These are phyloP conservation scores for Phylloscopus trochilus DNA, from an alignment of 2,113 vertebrate genomes.

Conservation along the genomic window DNA sequence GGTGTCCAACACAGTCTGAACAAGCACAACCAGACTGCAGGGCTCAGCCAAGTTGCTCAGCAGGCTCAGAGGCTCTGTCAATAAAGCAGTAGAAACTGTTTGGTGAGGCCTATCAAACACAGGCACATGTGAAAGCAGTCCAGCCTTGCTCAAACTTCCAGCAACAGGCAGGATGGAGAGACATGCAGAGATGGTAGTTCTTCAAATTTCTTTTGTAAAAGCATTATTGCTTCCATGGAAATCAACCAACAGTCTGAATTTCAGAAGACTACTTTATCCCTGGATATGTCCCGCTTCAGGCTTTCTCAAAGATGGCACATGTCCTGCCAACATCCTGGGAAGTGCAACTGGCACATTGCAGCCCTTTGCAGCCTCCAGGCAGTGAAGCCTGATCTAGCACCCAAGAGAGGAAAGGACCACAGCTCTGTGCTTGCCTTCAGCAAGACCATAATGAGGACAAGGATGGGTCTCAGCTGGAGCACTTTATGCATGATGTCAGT, in stretches of 20 bases:
- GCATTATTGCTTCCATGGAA: not conserved
- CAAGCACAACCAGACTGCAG: not conserved
- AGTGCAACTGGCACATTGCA: accelerated
- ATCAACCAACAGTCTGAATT: not conserved
- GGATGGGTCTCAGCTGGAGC: not conserved
- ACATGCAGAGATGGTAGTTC: not conserved
- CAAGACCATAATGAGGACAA: not conserved
- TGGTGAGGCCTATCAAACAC: not conserved
- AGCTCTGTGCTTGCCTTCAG: not conserved
- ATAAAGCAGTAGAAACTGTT: not conserved
- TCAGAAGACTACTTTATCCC: not conserved
- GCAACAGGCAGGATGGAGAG: not conserved
- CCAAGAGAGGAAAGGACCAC: not conserved
- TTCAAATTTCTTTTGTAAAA: not conserved
- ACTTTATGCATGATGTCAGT: not conserved
- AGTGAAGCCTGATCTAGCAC: not conserved
- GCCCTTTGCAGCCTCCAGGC: not conserved
- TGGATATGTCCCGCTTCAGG: not conserved
- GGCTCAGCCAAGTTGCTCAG: not conserved
- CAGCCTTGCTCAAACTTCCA: not conserved
- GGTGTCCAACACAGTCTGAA: not conserved
- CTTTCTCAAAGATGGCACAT: not conserved
- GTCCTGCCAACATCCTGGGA: not conserved
- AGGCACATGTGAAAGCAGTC: not conserved
- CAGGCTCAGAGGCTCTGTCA: constrained; percentile 2